A percentile compares a stretch with the other conserved stretches of the same genome.
Conservation (phyloP, 1,140 invertebrate species). For the Aphelenchoides avenae region DNA sequence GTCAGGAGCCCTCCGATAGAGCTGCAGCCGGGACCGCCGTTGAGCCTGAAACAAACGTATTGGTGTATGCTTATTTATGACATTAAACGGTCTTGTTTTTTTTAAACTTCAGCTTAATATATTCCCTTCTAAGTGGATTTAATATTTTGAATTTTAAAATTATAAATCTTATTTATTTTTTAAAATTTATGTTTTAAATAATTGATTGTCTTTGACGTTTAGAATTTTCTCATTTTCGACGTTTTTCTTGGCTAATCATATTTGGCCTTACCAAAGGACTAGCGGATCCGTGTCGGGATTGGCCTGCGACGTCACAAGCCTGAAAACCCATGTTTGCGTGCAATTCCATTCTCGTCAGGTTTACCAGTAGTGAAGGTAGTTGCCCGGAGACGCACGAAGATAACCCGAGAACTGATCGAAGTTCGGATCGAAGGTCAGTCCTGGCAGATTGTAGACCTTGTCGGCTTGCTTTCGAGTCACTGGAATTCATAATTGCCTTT, state of each 20-base stretch:
- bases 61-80: too few species aligned
- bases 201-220: too few species aligned
- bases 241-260: too few species aligned
- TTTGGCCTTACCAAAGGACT: slow-evolving; percentile 63
- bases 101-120: too few species aligned
- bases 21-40: slow-evolving; percentile 66
- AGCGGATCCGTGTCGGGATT: slow-evolving; percentile 62
- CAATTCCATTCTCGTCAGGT: too few species aligned
- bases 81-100: too few species aligned
- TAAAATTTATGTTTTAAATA: too few species aligned
- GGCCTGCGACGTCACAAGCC: slow-evolving; percentile 59
- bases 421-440: slow-evolving; percentile 33
- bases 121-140: too few species aligned
- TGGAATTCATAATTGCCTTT: slow-evolving; percentile 11
- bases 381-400: slow-evolving; percentile 41
- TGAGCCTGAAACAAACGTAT: slow-evolving; percentile 64
- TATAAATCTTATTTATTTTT: too few species aligned
- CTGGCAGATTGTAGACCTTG: slow-evolving; percentile 48
- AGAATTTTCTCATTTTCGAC: too few species aligned
- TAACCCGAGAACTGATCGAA: slow-evolving; percentile 58
- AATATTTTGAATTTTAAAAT: too few species aligned
- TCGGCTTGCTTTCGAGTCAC: slow-evolving; percentile 39
- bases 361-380: slow-evolving; percentile 58
- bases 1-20: slow-evolving; percentile 62
- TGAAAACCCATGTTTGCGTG: slow-evolving; percentile 26